Percentiles rank a stretch among this genome's conserved stretches.
These are phyloP conservation scores for Prunella strophiata DNA, from an alignment of 2,797 vertebrate species.

Conservation along the genomic window DNA sequence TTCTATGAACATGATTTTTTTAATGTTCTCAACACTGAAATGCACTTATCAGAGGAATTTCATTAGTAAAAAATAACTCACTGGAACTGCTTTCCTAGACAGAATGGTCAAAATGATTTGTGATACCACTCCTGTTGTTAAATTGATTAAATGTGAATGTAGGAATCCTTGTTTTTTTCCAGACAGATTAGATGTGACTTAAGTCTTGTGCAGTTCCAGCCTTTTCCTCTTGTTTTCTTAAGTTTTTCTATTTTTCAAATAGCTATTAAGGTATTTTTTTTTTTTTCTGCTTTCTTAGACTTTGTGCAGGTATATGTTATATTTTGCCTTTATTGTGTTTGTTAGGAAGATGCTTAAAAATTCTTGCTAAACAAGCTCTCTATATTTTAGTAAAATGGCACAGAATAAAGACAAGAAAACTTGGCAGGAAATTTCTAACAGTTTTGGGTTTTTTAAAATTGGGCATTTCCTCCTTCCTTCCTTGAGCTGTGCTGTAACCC, in stretches of 20 bases:
- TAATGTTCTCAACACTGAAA: neutral
- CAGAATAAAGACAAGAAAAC: neutral
- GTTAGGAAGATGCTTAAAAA: neutral
- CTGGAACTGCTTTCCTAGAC: neutral
- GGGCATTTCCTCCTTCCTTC: neutral
- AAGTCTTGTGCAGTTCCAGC: neutral
- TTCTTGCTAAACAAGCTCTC: neutral
- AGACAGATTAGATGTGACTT: neutral
- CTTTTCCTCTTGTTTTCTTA: neutral
- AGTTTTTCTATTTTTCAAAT: neutral
- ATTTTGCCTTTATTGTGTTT: neutral
- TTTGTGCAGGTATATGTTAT: neutral
- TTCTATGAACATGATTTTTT: neutral
- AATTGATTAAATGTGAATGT: slow-evolving; percentile 7
- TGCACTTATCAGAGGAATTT: slow-evolving; percentile 32
- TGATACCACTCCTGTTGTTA: neutral
- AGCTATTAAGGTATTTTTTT: neutral
- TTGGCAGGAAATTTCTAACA: neutral
- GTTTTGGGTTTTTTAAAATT: neutral
- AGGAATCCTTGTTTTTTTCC: neutral
- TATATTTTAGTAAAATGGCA: neutral
- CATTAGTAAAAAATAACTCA: slow-evolving; percentile 16
- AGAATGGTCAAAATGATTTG: slow-evolving; percentile 13
- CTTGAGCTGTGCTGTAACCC: neutral
- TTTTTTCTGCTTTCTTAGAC: neutral